Percentiles rank a stretch among this genome's conserved stretches.
These are phyloP conservation scores for Furcula furcula DNA, from an alignment of 2,888 invertebrate species.

Conservation along the genomic window DNA sequence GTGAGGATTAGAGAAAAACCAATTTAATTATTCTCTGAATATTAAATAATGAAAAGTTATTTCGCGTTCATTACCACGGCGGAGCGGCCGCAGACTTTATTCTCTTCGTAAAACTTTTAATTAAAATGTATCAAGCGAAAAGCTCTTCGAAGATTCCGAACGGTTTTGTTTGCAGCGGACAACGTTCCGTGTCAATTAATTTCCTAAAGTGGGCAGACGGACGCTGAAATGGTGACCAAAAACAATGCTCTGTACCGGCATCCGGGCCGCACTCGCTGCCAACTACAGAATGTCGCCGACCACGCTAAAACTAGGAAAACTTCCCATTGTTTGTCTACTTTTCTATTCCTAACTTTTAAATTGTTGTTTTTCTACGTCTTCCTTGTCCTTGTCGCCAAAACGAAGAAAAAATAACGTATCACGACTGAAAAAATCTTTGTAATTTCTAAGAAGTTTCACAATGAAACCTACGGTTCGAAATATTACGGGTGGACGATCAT, in stretches of 20 bases:
- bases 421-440: conserved; percentile 3
- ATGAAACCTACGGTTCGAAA: background rate
- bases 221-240: conserved; percentile 54
- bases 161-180: conserved; percentile 59
- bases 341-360: conserved; percentile 58
- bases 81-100: conserved; percentile 47
- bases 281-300: conserved; percentile 61
- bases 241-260: conserved; percentile 57
- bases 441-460: background rate
- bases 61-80: conserved; percentile 46
- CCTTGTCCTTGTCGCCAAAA: conserved; percentile 38
- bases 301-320: conserved; percentile 64
- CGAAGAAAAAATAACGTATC: conserved; percentile 26
- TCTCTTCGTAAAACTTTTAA: conserved; percentile 68
- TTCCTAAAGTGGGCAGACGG: conserved; percentile 68
- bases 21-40: conserved; percentile 20
- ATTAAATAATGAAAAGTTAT: conserved; percentile 40
- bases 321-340: conserved; percentile 59
- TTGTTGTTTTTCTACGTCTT: conserved; percentile 53
- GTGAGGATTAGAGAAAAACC: conserved; percentile 31
- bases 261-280: conserved; percentile 56
- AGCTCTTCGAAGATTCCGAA: conserved; percentile 57
- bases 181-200: conserved; percentile 71
- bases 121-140: conserved; percentile 69
- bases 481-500: background rate